Evolutionary conservation across 2,113 vertebrate genomes (phyloP).

Genomic region (Montifringilla adamsi): DNA sequence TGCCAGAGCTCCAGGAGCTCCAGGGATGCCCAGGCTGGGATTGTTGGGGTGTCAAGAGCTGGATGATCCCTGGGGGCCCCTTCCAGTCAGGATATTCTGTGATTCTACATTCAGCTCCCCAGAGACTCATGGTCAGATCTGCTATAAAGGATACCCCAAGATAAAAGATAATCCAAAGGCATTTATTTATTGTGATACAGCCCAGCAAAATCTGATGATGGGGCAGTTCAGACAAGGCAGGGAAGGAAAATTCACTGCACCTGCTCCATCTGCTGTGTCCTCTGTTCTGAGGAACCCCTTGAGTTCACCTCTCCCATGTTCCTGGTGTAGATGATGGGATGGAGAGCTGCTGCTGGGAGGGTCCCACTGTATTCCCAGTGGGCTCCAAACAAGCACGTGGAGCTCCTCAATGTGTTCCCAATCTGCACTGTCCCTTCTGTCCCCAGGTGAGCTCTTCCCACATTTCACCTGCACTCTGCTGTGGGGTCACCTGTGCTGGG

Average conservation of each 20-base stretch:
- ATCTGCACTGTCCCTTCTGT: neutral
- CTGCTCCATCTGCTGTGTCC: neutral
- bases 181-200: neutral
- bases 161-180: neutral
- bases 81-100: neutral
- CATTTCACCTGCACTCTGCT: neutral
- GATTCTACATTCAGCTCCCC: neutral
- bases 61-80: rapidly evolving
- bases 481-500: neutral
- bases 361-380: neutral
- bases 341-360: neutral
- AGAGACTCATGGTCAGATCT: neutral
- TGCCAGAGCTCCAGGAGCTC: neutral
- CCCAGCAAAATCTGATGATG: neutral
- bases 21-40: neutral
- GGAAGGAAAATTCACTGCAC: neutral
- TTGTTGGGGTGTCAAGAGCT: neutral
- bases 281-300: neutral
- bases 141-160: neutral
- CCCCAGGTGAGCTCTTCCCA: neutral
- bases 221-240: neutral
- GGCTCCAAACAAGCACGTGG: neutral
- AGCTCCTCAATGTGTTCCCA: neutral
- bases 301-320: neutral
- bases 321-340: neutral